A percentile compares a stretch with the other conserved stretches of the same genome.
phyloP scores from a whole-genome alignment of 2,797 vertebrate genomes.

The Micrastur ruficollis region DNA sequence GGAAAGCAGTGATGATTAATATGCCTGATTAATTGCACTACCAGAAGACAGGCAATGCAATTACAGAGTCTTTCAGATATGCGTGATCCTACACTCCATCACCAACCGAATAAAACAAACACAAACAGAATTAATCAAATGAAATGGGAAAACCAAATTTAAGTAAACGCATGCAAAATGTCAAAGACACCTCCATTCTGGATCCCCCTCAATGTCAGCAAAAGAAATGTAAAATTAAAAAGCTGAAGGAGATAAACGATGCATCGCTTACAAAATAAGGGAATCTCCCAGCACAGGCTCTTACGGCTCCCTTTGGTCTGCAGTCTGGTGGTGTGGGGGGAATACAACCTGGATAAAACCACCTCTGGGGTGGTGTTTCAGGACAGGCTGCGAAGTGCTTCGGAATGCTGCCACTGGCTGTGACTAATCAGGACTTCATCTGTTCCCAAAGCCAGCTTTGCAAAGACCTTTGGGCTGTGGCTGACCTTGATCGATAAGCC shows the following conservation, averaged over 20 bases:
- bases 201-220: not conserved
- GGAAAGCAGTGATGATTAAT: slow-evolving; percentile 23
- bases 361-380: not conserved
- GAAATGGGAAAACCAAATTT: not conserved
- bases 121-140: slow-evolving; percentile 37
- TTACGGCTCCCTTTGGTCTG: not conserved
- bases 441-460: not conserved
- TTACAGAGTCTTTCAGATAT: slow-evolving; percentile 2
- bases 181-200: not conserved
- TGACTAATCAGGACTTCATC: not conserved
- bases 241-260: not conserved
- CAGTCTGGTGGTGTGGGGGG: not conserved
- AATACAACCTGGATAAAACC: not conserved
- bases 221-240: not conserved
- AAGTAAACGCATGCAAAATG: not conserved
- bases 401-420: not conserved
- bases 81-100: not conserved
- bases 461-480: not conserved
- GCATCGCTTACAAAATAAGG: not conserved
- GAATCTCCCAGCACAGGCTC: not conserved
- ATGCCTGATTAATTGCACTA: slow-evolving; percentile 25
- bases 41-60: slow-evolving; percentile 16
- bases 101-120: not conserved
- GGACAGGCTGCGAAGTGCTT: not conserved
- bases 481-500: not conserved